These are phyloP conservation scores for Drosophila colorata DNA, from an alignment of 2,888 invertebrate species.

Conservation along the genomic window DNA sequence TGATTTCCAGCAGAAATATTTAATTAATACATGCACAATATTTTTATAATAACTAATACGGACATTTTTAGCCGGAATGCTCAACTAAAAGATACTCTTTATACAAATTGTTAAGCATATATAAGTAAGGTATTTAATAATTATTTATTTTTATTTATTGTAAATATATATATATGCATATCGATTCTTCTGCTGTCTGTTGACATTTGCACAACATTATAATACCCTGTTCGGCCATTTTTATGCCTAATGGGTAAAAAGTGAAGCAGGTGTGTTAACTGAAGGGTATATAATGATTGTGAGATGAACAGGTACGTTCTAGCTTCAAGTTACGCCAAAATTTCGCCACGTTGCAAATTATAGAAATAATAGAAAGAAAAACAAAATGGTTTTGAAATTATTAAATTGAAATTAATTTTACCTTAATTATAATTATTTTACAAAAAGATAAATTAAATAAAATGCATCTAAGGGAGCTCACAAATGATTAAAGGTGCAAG, in stretches of 20 bases:
- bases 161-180: too few species aligned
- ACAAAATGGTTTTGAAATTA: neutral
- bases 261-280: neutral
- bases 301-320: too few species aligned
- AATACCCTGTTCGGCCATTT: too few species aligned
- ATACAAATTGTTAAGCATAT: neutral
- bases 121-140: neutral
- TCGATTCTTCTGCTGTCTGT: too few species aligned
- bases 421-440: too few species aligned
- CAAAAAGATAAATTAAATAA: too few species aligned
- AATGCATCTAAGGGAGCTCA: neutral
- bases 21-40: slow-evolving; percentile 55
- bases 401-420: neutral
- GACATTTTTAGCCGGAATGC: neutral
- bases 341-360: neutral
- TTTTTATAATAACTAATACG: slow-evolving; percentile 9
- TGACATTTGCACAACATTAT: too few species aligned
- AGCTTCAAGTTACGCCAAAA: too few species aligned
- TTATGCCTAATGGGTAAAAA: neutral
- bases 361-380: neutral
- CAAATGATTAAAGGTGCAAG: neutral
- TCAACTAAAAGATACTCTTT: slow-evolving; percentile 2
- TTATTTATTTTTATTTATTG: too few species aligned
- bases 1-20: slow-evolving; percentile 52
- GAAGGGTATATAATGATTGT: neutral